phyloP scores from a whole-genome alignment of 1,140 invertebrate genomes.

The Lasioglossum baleicum region DNA sequence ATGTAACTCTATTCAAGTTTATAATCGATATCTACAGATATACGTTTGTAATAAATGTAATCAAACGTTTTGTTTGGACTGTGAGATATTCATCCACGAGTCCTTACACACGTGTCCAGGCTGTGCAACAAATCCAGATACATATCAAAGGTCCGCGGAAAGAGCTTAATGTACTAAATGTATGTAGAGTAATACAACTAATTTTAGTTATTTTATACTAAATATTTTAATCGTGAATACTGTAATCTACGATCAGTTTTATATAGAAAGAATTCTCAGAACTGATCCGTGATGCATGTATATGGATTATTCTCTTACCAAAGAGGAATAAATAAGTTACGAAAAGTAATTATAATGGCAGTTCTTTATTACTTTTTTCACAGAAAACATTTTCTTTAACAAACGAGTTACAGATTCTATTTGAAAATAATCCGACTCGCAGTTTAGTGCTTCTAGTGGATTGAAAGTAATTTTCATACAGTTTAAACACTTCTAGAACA shows the following conservation, averaged over 20 bases:
- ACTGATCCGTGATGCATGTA: background rate
- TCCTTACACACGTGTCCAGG: constrained; percentile 96
- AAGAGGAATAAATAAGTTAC: background rate
- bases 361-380: background rate
- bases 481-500: background rate
- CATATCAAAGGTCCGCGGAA: constrained; percentile 74
- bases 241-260: background rate
- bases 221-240: constrained; percentile 11
- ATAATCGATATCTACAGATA: constrained; percentile 80
- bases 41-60: constrained; percentile 90
- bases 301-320: background rate
- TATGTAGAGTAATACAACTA: constrained; percentile 35
- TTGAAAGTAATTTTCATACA: background rate
- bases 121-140: constrained; percentile 85
- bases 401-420: background rate
- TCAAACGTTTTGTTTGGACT: constrained; percentile 94
- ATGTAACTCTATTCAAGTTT: background rate
- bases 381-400: background rate
- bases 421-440: background rate
- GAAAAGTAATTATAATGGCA: background rate
- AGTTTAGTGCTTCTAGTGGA: no score
- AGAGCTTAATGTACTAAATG: constrained; percentile 36
- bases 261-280: background rate
- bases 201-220: constrained; percentile 2
- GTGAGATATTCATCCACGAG: constrained; percentile 96